phyloP scores from a whole-genome alignment of 2,888 invertebrate genomes.

The Drosophila nr. perissopoda region DNA sequence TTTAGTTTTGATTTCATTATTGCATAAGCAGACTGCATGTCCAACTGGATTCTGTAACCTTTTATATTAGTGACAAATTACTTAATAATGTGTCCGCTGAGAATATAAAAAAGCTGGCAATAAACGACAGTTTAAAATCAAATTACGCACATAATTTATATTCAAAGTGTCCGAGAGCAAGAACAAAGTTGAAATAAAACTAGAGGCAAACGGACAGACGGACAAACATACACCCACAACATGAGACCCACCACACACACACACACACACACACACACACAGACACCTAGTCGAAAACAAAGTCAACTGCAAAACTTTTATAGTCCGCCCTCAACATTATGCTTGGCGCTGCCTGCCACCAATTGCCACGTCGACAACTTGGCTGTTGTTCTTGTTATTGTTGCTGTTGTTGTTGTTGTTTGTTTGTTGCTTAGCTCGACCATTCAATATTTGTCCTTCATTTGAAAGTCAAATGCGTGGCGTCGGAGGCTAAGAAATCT shows the following conservation, averaged over 20 bases:
- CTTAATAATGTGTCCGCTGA: conserved; percentile 23
- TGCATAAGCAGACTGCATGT: conserved; percentile 1
- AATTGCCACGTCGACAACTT: conserved; percentile 63
- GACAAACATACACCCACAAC: conserved; percentile 5
- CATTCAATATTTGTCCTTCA: conserved; percentile 80
- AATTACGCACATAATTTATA: conserved; percentile 77
- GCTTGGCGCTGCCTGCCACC: conserved; percentile 36
- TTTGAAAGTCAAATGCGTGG: conserved; percentile 80
- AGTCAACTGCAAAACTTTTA: conserved; percentile 71
- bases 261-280: conserved; percentile 23
- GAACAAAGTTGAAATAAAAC: conserved; percentile 54
- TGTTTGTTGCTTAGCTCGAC: conserved; percentile 59
- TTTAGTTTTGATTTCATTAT: conserved; percentile 6
- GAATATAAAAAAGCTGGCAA: conserved; percentile 43
- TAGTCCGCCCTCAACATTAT: conserved; percentile 68
- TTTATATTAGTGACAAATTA: conserved; percentile 50
- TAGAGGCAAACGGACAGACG: conserved; percentile 15
- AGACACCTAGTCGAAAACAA: conserved; percentile 44
- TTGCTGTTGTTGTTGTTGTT: conserved; percentile 47
- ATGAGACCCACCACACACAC: conserved; percentile 20
- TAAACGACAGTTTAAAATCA: conserved; percentile 70
- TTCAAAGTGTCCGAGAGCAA: conserved; percentile 61
- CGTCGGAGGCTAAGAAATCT: conserved; percentile 74
- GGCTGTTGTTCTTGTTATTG: conserved; percentile 35
- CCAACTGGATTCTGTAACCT: conserved; percentile 13